These are phyloP conservation scores for Peromyscus melanophrys DNA, from an alignment of 2,797 vertebrate species.

Conservation along the genomic window DNA sequence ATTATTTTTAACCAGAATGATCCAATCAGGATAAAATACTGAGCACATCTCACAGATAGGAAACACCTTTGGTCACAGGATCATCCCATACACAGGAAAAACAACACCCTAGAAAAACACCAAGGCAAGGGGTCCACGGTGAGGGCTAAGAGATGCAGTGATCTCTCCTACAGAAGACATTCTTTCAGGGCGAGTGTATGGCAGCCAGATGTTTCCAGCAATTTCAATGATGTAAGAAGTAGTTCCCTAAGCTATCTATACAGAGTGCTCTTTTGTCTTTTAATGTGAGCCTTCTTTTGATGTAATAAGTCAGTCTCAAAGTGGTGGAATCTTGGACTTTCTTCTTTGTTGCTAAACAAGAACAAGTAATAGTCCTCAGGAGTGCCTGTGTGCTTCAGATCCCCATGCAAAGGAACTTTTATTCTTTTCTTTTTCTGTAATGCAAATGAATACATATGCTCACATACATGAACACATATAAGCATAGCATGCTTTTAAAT, in stretches of 20 bases:
- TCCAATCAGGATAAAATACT: neutral
- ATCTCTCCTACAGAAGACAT: constrained; percentile 20
- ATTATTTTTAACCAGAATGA: constrained; percentile 51
- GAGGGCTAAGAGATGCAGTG: neutral
- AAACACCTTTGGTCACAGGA: constrained; percentile 2
- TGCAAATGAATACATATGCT: neutral
- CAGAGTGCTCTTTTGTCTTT: neutral
- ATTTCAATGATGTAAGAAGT: constrained; percentile 33
- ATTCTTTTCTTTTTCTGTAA: constrained; percentile 41
- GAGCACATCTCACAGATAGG: neutral
- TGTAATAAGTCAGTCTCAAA: constrained; percentile 30
- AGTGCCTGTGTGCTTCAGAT: neutral
- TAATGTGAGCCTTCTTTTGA: neutral
- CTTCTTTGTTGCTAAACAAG: neutral
- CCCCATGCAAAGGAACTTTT: neutral
- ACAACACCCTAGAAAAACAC: neutral
- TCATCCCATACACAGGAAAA: constrained; percentile 48
- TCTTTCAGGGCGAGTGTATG: neutral
- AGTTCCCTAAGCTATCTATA: neutral
- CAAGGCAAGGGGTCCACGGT: neutral
- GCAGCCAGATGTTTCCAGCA: constrained; percentile 55
- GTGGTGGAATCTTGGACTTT: neutral
- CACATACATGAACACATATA: neutral
- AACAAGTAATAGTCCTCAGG: neutral
- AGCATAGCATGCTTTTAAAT: neutral